phyloP scores from a whole-genome alignment of 1,140 invertebrate genomes.

The Pogonognathellus flavescens region DNA sequence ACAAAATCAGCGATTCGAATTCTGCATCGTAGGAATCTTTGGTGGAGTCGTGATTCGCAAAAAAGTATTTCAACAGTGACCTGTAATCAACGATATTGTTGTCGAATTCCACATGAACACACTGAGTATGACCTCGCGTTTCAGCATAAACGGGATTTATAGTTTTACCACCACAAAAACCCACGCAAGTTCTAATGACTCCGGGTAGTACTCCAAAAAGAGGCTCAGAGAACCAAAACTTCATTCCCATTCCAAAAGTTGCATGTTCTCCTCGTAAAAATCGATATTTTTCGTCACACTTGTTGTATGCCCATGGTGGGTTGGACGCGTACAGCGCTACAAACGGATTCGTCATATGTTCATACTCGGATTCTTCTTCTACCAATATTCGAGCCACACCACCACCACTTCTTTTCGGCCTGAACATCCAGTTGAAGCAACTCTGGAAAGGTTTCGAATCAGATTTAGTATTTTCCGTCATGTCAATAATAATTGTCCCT shows the following conservation, averaged over 20 bases:
- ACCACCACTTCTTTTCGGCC: no score
- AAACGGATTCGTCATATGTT: not conserved
- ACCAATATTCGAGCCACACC: not conserved
- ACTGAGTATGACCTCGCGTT: not conserved
- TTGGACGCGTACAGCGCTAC: not conserved
- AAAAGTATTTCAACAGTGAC: not conserved
- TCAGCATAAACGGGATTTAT: not conserved
- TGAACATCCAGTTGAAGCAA: no score
- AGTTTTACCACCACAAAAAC: not conserved
- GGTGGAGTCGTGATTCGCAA: slow-evolving; percentile 4
- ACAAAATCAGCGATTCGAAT: slow-evolving; percentile 7
- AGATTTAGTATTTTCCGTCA: no score
- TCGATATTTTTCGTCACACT: slow-evolving; percentile 16
- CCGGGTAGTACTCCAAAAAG: slow-evolving; percentile 10
- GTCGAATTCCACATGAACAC: slow-evolving; percentile 11
- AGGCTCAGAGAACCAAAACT: slow-evolving; percentile 13
- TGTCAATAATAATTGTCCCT: no score
- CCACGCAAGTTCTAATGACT: not conserved
- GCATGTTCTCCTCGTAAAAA: not conserved
- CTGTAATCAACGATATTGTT: not conserved
- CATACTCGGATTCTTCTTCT: not conserved
- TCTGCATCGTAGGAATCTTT: not conserved
- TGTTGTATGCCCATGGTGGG: slow-evolving; percentile 11
- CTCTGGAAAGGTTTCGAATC: no score
- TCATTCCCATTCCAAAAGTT: slow-evolving; percentile 6